Evolutionary conservation across 2,113 vertebrate species (phyloP), one percentile per base, ranked within the genome.

Genomic region (Electrona antarctica): DNA sequence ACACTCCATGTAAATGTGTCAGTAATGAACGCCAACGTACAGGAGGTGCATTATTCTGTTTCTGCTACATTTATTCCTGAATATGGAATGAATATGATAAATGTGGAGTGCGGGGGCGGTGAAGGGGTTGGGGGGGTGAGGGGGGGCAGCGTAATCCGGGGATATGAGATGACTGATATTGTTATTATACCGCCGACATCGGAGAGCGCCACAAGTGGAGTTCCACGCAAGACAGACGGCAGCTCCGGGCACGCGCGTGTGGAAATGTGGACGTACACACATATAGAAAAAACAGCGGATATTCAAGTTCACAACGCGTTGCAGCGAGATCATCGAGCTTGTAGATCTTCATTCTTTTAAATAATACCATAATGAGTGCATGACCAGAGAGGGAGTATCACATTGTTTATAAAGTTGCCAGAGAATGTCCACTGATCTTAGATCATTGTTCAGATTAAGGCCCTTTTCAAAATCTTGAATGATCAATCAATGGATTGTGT

Each of bases 11-110:
- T 90, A 93, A 93, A 93, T 92, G 86, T 88, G 87, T 90, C 88
- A 81, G 89, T 92, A 93, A 94, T 93, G 92, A 93, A 90, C 78
- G 81, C 52, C 62, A 41, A 81, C 82, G 79, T 88, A 92, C 85
- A 84, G 87, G 88, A 90, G 88, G 85, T 84, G 88, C 88, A 91
- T 92, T 89, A 89, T 90, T 92, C 88, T 92, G 83, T 93, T 92
- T 93, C 90, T 93, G 91, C 86, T 94, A 93, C 93, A 94, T 94
- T 94, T 94, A 93, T 92, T 94, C 90, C 89, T 88, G 88, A 91
- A 91, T 93, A 92, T 93, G 84, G 91, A 91, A 92, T 91, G 89
- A 88, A 92, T 85, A 86, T 92, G 92, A 93, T 92, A 87, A 92
- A 94, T 94, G 93, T 88, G 76, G 70, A 84, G 78, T 77, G 87